Conservation (phyloP, 2,888 invertebrate genomes). For the Cheiracanthium punctorium region DNA sequence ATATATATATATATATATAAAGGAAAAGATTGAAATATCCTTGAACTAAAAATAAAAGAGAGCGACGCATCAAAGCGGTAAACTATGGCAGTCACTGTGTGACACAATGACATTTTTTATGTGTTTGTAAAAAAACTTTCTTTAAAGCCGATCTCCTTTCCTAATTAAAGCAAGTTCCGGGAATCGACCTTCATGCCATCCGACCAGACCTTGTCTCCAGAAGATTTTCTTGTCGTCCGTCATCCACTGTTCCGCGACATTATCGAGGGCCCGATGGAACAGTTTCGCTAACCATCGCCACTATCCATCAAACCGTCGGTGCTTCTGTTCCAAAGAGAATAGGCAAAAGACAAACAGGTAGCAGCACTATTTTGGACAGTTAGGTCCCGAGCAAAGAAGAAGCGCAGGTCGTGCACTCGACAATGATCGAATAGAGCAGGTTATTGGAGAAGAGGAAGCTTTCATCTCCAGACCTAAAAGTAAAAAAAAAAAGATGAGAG, state of each 20-base stretch:
- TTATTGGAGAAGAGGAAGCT: not conserved
- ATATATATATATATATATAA: too few relatives aligned
- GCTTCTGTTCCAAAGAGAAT: slow-evolving; percentile 28
- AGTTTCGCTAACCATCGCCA: not conserved
- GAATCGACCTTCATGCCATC: not conserved
- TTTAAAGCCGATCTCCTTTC: not conserved
- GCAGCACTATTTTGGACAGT: slow-evolving; percentile 10
- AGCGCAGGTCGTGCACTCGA: not conserved
- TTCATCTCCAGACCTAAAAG: too few relatives aligned
- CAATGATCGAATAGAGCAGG: not conserved
- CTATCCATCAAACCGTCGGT: slow-evolving; percentile 40
- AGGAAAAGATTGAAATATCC: too few relatives aligned
- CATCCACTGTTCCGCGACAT: not conserved
- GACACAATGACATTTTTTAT: too few relatives aligned
- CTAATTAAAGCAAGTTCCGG: not conserved
- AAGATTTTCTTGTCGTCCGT: not conserved
- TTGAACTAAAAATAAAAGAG: too few relatives aligned
- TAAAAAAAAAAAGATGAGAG: too few relatives aligned
- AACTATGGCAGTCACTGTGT: too few relatives aligned
- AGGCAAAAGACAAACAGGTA: slow-evolving; percentile 39
- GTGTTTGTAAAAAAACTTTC: too few relatives aligned
- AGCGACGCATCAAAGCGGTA: too few relatives aligned
- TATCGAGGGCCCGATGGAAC: not conserved
- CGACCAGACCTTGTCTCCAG: not conserved
- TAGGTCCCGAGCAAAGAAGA: not conserved